phyloP scores from a whole-genome alignment of 2,797 vertebrate species.

The Tolypeutes matacus region DNA sequence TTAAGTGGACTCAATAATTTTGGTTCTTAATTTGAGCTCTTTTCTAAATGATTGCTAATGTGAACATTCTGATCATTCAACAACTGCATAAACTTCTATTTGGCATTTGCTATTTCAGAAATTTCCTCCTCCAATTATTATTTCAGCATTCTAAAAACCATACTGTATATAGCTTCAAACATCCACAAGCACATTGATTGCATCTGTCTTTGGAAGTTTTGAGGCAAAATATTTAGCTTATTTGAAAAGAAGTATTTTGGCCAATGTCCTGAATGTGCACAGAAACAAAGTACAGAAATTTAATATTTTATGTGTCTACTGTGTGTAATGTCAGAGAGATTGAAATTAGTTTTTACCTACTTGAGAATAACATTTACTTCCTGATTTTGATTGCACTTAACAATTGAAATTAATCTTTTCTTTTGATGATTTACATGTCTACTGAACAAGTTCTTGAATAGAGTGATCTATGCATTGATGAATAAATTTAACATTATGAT shows the following conservation, averaged over 20 bases:
- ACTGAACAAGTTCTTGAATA: constrained; percentile 60
- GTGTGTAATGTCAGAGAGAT: no score
- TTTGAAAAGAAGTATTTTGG: constrained; percentile 46
- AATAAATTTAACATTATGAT: constrained; percentile 62
- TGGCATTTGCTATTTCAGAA: neutral
- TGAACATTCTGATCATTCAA: neutral
- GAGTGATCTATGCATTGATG: constrained; percentile 24
- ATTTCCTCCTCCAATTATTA: neutral
- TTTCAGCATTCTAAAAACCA: neutral
- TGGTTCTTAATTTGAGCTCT: neutral
- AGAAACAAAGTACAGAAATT: neutral
- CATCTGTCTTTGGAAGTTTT: neutral
- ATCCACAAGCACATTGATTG: neutral
- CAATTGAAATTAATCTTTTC: constrained; percentile 39
- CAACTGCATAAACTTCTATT: neutral
- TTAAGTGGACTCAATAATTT: neutral
- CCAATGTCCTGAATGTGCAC: neutral
- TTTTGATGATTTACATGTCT: constrained; percentile 33
- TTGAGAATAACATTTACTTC: constrained; percentile 9
- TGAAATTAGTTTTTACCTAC: neutral
- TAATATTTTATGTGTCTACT: constrained; percentile 31
- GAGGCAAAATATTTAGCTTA: neutral
- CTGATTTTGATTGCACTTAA: constrained; percentile 34
- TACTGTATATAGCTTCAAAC: neutral
- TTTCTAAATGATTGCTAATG: neutral